Conservation (phyloP, 2,888 invertebrate species). For the Sphaerophoria taeniata region DNA sequence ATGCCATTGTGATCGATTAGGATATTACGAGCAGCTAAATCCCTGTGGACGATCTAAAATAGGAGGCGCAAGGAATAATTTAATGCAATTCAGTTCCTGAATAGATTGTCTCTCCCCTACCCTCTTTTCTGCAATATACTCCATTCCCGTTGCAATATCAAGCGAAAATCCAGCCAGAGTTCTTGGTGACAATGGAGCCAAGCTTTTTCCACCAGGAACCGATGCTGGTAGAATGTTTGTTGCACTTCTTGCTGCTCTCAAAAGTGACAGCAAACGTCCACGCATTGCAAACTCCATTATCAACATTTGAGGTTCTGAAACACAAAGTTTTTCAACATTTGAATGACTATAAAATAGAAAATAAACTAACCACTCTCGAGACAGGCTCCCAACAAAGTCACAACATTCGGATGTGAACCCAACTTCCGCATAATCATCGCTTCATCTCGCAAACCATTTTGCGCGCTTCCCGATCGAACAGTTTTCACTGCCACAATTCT, state of each 20-base stretch:
- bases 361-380: slow-evolving; percentile 88
- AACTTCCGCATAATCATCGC: slow-evolving; percentile 93
- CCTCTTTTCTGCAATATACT: slow-evolving; percentile 91
- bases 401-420: slow-evolving; percentile 92
- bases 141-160: slow-evolving; percentile 93
- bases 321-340: slow-evolving; percentile 9
- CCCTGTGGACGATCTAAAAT: slow-evolving; percentile 91
- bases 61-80: background rate
- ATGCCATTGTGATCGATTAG: slow-evolving; percentile 93
- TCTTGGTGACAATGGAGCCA: slow-evolving; percentile 83
- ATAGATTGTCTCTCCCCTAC: slow-evolving; percentile 81
- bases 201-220: slow-evolving; percentile 81
- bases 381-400: slow-evolving; percentile 91
- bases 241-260: slow-evolving; percentile 85
- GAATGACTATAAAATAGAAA: background rate
- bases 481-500: slow-evolving; percentile 93
- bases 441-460: slow-evolving; percentile 90
- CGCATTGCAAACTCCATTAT: slow-evolving; percentile 95
- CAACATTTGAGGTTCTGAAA: slow-evolving; percentile 91
- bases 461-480: slow-evolving; percentile 90
- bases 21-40: slow-evolving; percentile 92
- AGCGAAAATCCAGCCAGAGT: slow-evolving; percentile 92
- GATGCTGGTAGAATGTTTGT: slow-evolving; percentile 83
- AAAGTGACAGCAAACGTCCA: slow-evolving; percentile 90
- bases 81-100: background rate